Conservation (phyloP, 2,113 vertebrate genomes). For the Pangasianodon gigas region DNA sequence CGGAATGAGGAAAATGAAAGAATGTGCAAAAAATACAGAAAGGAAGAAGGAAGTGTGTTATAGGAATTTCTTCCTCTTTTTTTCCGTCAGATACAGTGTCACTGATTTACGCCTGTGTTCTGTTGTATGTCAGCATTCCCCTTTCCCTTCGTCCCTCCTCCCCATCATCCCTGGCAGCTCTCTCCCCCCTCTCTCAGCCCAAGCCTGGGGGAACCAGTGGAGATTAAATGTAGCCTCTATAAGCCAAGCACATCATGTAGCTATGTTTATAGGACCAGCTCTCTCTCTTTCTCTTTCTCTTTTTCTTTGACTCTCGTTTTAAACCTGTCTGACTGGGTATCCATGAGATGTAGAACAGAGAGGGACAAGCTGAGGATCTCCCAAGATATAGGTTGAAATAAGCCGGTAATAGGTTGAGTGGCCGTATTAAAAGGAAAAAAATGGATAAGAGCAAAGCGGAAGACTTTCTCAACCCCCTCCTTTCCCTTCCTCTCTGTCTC, state of each 20-base stretch:
- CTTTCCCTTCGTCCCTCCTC: slow-evolving; percentile 72
- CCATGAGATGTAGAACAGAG: slow-evolving; percentile 59
- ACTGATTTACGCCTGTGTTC: slow-evolving; percentile 84
- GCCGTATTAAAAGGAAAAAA: slow-evolving; percentile 28
- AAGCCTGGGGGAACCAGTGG: slow-evolving; percentile 88
- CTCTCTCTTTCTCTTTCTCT: slow-evolving; percentile 40
- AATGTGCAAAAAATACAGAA: slow-evolving; percentile 55
- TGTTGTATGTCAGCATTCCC: slow-evolving; percentile 85
- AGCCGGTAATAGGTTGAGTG: neutral
- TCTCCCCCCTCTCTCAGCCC: slow-evolving; percentile 78
- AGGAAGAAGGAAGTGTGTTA: slow-evolving; percentile 89
- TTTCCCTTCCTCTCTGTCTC: slow-evolving; percentile 32
- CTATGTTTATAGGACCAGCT: slow-evolving; percentile 79
- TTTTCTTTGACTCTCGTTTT: slow-evolving; percentile 52
- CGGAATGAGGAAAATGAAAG: slow-evolving; percentile 17
- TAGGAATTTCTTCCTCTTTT: slow-evolving; percentile 70
- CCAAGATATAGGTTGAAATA: slow-evolving; percentile 8
- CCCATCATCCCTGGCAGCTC: slow-evolving; percentile 67
- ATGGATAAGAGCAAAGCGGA: slow-evolving; percentile 60
- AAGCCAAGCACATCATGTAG: slow-evolving; percentile 91
- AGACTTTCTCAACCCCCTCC: slow-evolving; percentile 49
- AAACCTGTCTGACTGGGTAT: slow-evolving; percentile 41
- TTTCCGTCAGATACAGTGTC: slow-evolving; percentile 59
- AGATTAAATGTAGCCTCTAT: slow-evolving; percentile 96
- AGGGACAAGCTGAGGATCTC: slow-evolving; percentile 12